Percentiles rank a stretch among this genome's conserved stretches.
These are phyloP conservation scores for Perca flavescens DNA, from an alignment of 2,113 vertebrate species.

Conservation along the genomic window DNA sequence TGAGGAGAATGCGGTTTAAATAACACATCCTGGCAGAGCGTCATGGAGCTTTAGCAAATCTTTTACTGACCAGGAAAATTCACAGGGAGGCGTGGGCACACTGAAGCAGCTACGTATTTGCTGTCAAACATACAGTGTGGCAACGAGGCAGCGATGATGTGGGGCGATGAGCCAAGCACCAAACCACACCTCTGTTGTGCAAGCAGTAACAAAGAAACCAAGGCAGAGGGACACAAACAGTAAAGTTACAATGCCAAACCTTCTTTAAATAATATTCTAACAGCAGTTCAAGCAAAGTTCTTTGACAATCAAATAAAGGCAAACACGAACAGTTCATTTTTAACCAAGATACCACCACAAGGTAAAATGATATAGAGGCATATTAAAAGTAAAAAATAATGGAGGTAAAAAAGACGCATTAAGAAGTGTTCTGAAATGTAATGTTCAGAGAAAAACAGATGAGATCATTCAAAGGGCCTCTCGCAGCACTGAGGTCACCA, in stretches of 20 bases:
- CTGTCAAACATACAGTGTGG: not conserved
- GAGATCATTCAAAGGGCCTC: slow-evolving; percentile 52
- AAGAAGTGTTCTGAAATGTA: not conserved
- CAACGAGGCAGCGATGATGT: not conserved
- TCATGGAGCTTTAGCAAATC: not conserved
- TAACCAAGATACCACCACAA: not conserved
- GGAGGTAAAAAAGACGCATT: not conserved
- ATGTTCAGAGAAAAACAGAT: slow-evolving; percentile 37
- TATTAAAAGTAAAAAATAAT: slow-evolving; percentile 3
- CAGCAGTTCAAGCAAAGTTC: not conserved
- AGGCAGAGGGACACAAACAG: not conserved
- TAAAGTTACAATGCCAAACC: not conserved
- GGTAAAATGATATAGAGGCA: not conserved
- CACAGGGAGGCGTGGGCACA: not conserved
- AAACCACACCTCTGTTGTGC: not conserved
- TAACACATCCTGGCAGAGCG: not conserved
- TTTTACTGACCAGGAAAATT: not conserved
- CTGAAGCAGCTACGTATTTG: not conserved
- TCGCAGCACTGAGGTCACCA: slow-evolving; percentile 40
- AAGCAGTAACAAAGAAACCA: not conserved
- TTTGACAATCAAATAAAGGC: not conserved
- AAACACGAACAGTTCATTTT: not conserved
- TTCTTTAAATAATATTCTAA: not conserved
- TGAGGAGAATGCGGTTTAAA: not conserved
- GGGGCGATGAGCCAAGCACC: not conserved